phyloP scores from a whole-genome alignment of 2,113 vertebrate species.

The Arizona elegans region DNA sequence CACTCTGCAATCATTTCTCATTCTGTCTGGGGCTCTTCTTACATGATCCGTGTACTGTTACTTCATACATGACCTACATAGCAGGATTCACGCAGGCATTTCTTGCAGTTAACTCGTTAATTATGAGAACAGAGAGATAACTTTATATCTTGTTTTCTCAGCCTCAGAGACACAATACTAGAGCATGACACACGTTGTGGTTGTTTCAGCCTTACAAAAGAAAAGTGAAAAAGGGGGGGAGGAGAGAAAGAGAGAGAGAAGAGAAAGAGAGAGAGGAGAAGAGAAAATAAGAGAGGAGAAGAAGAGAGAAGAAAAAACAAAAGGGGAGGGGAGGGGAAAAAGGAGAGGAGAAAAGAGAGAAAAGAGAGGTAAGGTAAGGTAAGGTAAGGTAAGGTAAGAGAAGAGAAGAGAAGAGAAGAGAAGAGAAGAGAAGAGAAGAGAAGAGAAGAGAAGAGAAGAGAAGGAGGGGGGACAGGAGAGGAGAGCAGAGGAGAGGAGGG shows the following conservation, averaged over 20 bases:
- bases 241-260: background rate
- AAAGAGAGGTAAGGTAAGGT: too few species aligned
- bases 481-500: too few species aligned
- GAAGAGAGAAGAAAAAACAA: too few species aligned
- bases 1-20: background rate
- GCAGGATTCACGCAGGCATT: background rate
- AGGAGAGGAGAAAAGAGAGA: too few species aligned
- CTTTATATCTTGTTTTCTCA: background rate
- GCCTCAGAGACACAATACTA: background rate
- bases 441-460: background rate
- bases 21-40: background rate
- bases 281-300: too few species aligned
- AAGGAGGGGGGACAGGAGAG: too few species aligned
- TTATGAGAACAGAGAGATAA: background rate
- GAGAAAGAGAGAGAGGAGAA: too few species aligned
- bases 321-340: too few species aligned
- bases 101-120: background rate
- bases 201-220: background rate
- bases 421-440: too few species aligned
- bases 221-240: background rate
- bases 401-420: too few species aligned
- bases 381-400: too few species aligned
- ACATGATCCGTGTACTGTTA: background rate
- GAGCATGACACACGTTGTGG: background rate
- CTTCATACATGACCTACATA: background rate